Conservation (phyloP, 2,797 vertebrate species). For the Bryconaethiops microstoma region DNA sequence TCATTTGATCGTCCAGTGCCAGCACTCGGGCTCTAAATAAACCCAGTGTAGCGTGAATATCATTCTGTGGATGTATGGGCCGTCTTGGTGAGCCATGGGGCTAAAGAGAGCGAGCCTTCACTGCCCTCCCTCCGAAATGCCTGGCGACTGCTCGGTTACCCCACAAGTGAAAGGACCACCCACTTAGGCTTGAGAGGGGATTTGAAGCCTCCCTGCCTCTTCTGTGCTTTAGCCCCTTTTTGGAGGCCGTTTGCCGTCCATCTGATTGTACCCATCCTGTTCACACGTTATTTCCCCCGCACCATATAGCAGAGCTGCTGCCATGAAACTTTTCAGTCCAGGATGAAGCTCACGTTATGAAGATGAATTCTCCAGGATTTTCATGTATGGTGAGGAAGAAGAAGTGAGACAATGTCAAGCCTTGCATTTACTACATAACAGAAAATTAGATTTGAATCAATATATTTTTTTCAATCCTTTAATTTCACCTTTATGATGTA, state of each 20-base stretch:
- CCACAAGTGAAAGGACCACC: constrained; percentile 84
- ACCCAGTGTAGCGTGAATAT: constrained; percentile 87
- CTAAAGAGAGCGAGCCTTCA: constrained; percentile 78
- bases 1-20: constrained; percentile 79
- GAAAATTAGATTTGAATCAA: constrained; percentile 2
- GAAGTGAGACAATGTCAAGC: constrained; percentile 63
- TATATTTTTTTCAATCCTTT: background rate
- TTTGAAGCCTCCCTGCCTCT: constrained; percentile 79
- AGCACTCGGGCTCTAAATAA: constrained; percentile 81
- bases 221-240: constrained; percentile 76
- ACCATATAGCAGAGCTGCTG: constrained; percentile 58
- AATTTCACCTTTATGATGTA: background rate
- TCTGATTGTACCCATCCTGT: constrained; percentile 71
- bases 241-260: constrained; percentile 75
- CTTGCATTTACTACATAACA: constrained; percentile 54
- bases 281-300: constrained; percentile 61
- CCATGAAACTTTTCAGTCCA: constrained; percentile 61
- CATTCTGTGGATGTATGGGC: constrained; percentile 83
- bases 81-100: constrained; percentile 77
- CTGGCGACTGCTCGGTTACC: constrained; percentile 82
- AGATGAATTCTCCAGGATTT: constrained; percentile 61
- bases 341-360: constrained; percentile 51
- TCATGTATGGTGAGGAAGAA: constrained; percentile 55
- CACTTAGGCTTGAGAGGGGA: constrained; percentile 84
- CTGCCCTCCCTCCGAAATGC: constrained; percentile 76